Evolutionary conservation across 2,888 invertebrate species (phyloP), one percentile per base, ranked within the genome.

Genomic region (Hypercompe scribonia): DNA sequence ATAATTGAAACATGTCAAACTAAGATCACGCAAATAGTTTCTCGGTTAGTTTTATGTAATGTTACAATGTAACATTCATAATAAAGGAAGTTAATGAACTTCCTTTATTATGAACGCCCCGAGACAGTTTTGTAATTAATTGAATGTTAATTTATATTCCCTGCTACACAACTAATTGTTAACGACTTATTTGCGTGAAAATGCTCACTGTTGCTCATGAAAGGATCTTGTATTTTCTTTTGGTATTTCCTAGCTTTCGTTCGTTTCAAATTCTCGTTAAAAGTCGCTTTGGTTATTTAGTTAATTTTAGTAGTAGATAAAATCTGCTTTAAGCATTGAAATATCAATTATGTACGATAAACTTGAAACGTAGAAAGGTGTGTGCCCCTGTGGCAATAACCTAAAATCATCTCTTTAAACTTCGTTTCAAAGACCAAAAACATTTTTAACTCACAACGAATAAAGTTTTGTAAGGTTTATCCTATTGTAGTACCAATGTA

Each of bases 171-270:
- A 65, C 58, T 78, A 46, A 70, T 66, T 71, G 68, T 39, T 80
- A 82, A 82, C 72, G 76, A 65, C 72, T 74, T 36, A 31, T 77
- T 83, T 78, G 84, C 82, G 77, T 83, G 82, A 65, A 66, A 75
- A 74, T 71, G 58, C 65, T 65, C 39, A 54, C 33, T 50, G 66
- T 18, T 34, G 66, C 31, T 50, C 74, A 28, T 50, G 68, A 46
- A 71, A 65, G n/a, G 31, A 65, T 39, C 36, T 64, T 66, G 58
- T 18, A 34, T 50, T 72, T 68, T 68, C 54, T 42, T 72, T 67
- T 33, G 15, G 50, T 46, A 28, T 33, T 50, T 50, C n/a, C 31
- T 61, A 11, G 18, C 39, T 33, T 54, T 54, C 2, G n/a, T 54
- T 54, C 24, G 50, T n/a, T 54, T 11, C 3, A 36, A 36, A n/a